Evolutionary conservation across 1,140 invertebrate species (phyloP), one percentile per base, ranked within the genome.

Genomic region (Sweltsa coloradensis): DNA sequence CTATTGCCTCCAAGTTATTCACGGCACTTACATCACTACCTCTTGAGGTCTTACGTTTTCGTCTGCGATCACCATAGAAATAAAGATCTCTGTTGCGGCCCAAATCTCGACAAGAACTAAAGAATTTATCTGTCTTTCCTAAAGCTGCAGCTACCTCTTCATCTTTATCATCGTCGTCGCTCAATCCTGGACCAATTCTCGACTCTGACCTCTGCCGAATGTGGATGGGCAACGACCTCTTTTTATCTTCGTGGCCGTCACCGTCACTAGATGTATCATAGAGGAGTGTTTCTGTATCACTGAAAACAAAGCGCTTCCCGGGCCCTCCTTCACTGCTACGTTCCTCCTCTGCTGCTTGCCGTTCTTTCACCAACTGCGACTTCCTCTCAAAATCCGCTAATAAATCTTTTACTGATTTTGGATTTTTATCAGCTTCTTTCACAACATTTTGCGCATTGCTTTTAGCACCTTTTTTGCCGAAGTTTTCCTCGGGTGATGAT

Each of bases 341-440:
- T n/a, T 64, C 56, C 13, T 60, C 59, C 34, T 53, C 55, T 22
- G 61, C 52, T 31, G 47, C 53, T 45, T 59, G 59, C 25, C 61
- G 52, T 4, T 51, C 55, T 34, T 61, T 55, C 1, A 59, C 54
- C 25, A 63, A 57, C 22, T 64, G 61, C 0, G 67, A 69, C 43
- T 70, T 73, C 9, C 60, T 61, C 45, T 75, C 72, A 51, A 74
- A 74, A 49, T 73, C 68, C 1, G 70, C 69, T 9, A 73, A 41
- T 1, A 74, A 52, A 50, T 73, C 71, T 49, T 67, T 71, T 0
- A 74, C 71, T 1, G 71, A 70, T 45, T 70, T 71, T 41, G 63
- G 63, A 50, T 63, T 58, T 24, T 48, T 45, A 5, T 31, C 29
- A n/a, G 41, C 11, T 31, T 18, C 24, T 21, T 21, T 49, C 0